Conservation (phyloP, 37 sponge, comb jelly and placozoan species). For the Haliclona indistincta region DNA sequence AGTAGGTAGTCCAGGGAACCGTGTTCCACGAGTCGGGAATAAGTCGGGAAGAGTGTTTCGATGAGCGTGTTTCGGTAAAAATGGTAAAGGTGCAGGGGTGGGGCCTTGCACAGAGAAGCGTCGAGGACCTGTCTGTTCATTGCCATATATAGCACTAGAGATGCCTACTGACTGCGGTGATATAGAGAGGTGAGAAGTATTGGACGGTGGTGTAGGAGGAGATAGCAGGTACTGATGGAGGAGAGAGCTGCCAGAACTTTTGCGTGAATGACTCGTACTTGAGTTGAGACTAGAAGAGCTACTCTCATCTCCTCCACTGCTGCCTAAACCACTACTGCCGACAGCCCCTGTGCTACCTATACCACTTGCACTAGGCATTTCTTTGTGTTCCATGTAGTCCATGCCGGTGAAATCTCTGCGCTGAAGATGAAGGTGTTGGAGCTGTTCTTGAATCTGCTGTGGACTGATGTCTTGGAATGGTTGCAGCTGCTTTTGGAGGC, state of each 20-base stretch:
- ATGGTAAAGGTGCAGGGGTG: neutral
- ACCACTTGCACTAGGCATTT: too few species aligned
- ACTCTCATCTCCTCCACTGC: neutral
- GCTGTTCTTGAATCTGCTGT: slow-evolving; percentile 59
- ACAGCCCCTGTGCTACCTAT: too few species aligned
- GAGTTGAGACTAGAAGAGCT: too few species aligned
- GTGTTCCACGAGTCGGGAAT: too few species aligned
- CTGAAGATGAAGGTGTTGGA: slow-evolving; percentile 65
- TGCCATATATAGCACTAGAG: neutral
- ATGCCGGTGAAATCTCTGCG: too few species aligned
- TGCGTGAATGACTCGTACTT: too few species aligned
- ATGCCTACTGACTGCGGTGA: too few species aligned
- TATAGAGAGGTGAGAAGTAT: neutral
- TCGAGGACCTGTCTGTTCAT: neutral
- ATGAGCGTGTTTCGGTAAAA: too few species aligned
- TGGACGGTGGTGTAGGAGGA: slow-evolving; percentile 4
- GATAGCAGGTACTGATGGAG: neutral
- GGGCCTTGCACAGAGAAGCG: neutral
- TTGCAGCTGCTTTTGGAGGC: slow-evolving; percentile 55
- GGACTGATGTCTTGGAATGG: slow-evolving; percentile 62
- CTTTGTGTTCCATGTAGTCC: neutral
- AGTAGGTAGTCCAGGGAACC: too few species aligned
- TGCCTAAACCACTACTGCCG: too few species aligned
- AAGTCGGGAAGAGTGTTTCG: slow-evolving; percentile 34
- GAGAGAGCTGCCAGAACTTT: neutral